Evolutionary conservation across 2,888 invertebrate species (phyloP).

Genomic region (Neoitamus cyanurus): DNA sequence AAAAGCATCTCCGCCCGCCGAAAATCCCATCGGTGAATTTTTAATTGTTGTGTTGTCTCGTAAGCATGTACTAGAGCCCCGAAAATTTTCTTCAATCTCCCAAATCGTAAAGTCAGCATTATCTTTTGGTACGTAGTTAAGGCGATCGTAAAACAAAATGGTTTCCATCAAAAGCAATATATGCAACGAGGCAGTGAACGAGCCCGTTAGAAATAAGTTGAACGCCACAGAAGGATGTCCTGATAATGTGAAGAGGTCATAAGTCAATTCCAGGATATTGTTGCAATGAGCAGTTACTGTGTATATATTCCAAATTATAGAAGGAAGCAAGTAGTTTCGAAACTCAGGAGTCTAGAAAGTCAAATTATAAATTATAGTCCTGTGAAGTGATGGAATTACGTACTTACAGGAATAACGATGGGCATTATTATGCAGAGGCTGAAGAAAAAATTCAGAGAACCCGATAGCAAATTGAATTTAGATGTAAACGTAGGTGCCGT

Average conservation of each 20-base stretch:
- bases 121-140: constrained; percentile 45
- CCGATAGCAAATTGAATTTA: constrained; percentile 56
- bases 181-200: constrained; percentile 56
- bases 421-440: constrained; percentile 54
- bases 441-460: constrained; percentile 54
- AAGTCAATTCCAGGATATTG: constrained; percentile 56
- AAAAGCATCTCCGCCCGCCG: not conserved
- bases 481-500: constrained; percentile 54
- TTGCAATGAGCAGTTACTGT: constrained; percentile 54
- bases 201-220: constrained; percentile 55
- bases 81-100: constrained; percentile 5
- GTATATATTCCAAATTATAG: constrained; percentile 58
- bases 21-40: not conserved
- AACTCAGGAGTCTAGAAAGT: constrained; percentile 52
- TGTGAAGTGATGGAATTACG: not conserved
- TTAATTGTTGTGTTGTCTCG: not conserved
- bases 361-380: not conserved
- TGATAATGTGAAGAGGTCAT: constrained; percentile 54
- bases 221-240: constrained; percentile 53
- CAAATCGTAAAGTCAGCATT: constrained; percentile 23
- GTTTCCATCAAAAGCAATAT: constrained; percentile 56
- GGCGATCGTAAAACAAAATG: constrained; percentile 56
- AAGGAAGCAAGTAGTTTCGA: constrained; percentile 54
- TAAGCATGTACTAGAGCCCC: not conserved
- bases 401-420: constrained; percentile 54